Conservation (phyloP, 2,888 invertebrate species). For the Lysandra bellargus region DNA sequence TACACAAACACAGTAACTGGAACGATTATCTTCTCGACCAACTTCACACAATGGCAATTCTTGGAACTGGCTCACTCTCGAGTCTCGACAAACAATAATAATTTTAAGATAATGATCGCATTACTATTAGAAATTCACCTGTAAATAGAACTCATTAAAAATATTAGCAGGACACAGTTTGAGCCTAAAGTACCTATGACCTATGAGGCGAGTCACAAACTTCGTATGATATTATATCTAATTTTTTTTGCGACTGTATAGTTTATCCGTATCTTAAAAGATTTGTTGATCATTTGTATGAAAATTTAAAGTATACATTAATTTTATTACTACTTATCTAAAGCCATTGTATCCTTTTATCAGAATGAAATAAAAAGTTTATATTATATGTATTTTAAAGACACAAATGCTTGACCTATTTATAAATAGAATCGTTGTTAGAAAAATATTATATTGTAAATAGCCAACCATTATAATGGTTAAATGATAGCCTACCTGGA, state of each 20-base stretch:
- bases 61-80: slow-evolving; percentile 10
- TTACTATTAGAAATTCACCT: neutral
- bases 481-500: neutral
- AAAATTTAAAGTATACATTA: neutral
- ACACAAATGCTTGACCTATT: neutral
- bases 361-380: too few relatives aligned
- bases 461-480: neutral
- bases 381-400: neutral
- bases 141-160: neutral
- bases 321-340: neutral
- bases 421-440: neutral
- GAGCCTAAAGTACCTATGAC: too few relatives aligned
- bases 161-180: neutral
- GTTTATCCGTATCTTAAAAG: neutral
- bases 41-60: slow-evolving; percentile 22
- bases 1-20: slow-evolving; percentile 4
- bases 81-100: slow-evolving; percentile 25
- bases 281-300: neutral
- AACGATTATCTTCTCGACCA: slow-evolving; percentile 17
- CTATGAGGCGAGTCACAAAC: too few relatives aligned
- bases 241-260: too few relatives aligned
- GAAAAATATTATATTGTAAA: neutral
- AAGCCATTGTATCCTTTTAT: too few relatives aligned
- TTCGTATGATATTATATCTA: too few relatives aligned
- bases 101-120: slow-evolving; percentile 6